A percentile compares a stretch with the other conserved stretches of the same genome.
phyloP scores from a whole-genome alignment of 2,888 invertebrate genomes.

The Ctena decussata region DNA sequence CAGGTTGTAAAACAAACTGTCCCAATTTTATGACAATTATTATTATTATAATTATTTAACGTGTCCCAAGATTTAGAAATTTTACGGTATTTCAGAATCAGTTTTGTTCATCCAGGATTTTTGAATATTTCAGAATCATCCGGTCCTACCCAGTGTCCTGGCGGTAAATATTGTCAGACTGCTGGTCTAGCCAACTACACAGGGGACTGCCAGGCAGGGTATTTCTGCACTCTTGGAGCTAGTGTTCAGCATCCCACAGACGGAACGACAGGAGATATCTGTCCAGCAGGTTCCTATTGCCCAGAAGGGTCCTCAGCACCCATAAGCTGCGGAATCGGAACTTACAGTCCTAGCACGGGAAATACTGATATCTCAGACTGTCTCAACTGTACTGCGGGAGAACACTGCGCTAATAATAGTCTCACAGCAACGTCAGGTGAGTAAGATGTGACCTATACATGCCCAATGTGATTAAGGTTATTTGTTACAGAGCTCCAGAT shows the following conservation, averaged over 20 bases:
- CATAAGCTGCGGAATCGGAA: constrained; percentile 78
- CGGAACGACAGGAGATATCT: constrained; percentile 77
- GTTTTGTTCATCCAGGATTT: too few relatives aligned
- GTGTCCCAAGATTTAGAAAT: too few relatives aligned
- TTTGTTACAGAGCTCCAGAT: too few relatives aligned
- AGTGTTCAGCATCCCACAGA: constrained; percentile 71
- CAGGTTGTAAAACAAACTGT: too few relatives aligned
- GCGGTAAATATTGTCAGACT: constrained; percentile 82
- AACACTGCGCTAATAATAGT: constrained; percentile 80
- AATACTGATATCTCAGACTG: constrained; percentile 75
- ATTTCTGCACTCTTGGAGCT: constrained; percentile 79
- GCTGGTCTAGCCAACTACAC: constrained; percentile 78
- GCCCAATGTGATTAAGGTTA: too few relatives aligned
- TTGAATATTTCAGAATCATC: constrained; percentile 75
- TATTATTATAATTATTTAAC: too few relatives aligned
- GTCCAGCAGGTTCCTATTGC: constrained; percentile 82
- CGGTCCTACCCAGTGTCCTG: constrained; percentile 79
- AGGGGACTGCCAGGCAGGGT: constrained; percentile 82
- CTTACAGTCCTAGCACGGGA: constrained; percentile 75
- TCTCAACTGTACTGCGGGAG: constrained; percentile 77
- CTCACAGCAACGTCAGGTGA: constrained; percentile 77
- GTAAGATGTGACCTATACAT: background rate
- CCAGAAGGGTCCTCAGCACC: constrained; percentile 73
- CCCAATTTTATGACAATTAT: too few relatives aligned
- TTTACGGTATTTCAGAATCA: too few relatives aligned